Percentiles rank a stretch among this genome's conserved stretches.
phyloP scores from a whole-genome alignment of 2,797 vertebrate genomes.

The Pygocentrus nattereri region DNA sequence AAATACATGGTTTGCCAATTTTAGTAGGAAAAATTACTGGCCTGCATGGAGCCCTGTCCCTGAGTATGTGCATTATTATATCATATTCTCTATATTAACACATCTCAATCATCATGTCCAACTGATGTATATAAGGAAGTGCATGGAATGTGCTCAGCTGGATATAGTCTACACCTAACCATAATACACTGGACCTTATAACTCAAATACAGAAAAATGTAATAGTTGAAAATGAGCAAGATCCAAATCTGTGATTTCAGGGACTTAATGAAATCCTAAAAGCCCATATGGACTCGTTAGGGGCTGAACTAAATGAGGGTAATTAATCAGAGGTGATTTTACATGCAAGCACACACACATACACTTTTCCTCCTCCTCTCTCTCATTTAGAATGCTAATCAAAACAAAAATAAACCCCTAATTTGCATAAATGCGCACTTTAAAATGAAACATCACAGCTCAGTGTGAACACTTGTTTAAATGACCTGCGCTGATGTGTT shows the following conservation, averaged over 20 bases:
- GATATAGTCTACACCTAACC: too few species aligned
- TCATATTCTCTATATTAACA: too few species aligned
- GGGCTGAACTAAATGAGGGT: conserved; percentile 41
- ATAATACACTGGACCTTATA: background rate
- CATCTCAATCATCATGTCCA: too few species aligned
- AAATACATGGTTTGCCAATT: too few species aligned
- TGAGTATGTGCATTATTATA: too few species aligned
- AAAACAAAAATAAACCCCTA: background rate
- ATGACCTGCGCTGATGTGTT: background rate
- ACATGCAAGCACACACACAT: background rate
- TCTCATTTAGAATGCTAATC: background rate
- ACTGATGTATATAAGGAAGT: too few species aligned
- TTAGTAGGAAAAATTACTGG: too few species aligned
- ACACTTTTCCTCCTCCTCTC: background rate
- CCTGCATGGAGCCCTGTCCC: too few species aligned
- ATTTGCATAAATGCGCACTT: conserved; percentile 8
- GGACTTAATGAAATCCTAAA: conserved; percentile 32
- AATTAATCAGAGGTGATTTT: conserved; percentile 55
- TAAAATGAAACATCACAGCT: background rate
- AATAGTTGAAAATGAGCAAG: background rate
- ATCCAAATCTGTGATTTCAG: conserved; percentile 24
- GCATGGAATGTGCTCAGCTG: too few species aligned
- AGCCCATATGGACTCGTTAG: conserved; percentile 39
- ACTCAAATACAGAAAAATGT: background rate
- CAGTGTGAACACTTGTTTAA: background rate